These are phyloP conservation scores for Ditylenchus weischeri DNA, from an alignment of 2,888 invertebrate genomes.

Conservation along the genomic window DNA sequence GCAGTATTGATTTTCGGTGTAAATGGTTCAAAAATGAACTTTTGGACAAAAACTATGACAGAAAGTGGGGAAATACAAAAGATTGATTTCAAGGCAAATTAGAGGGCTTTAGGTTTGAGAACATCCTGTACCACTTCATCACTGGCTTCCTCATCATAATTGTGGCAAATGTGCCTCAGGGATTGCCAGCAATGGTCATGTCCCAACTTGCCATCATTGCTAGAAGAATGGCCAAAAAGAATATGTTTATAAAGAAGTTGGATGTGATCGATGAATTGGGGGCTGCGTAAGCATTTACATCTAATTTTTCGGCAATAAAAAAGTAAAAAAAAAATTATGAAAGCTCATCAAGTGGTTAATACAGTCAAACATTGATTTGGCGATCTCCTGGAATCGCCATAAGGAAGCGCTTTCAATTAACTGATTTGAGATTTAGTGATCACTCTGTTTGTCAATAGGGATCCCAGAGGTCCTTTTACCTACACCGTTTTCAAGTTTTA, in stretches of 20 bases:
- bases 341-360: no score
- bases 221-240: slow-evolving; percentile 99
- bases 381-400: no score
- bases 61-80: slow-evolving; percentile 2
- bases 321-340: no score
- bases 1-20: no score
- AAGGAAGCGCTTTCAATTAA: no score
- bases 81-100: not conserved
- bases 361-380: no score
- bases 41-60: not conserved
- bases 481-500: no score
- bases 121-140: slow-evolving; percentile 55
- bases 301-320: no score
- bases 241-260: slow-evolving; percentile 75
- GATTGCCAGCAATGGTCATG: slow-evolving; percentile 57
- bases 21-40: no score
- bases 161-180: slow-evolving; percentile 54
- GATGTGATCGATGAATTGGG: slow-evolving; percentile 68
- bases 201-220: slow-evolving; percentile 62
- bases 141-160: slow-evolving; percentile 57
- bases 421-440: no score
- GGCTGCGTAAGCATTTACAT: slow-evolving; percentile 66
- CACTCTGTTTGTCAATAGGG: no score
- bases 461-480: no score
- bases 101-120: slow-evolving; percentile 38